A percentile compares a stretch with the other conserved stretches of the same genome.
These are phyloP conservation scores for Gasteruption jaculator DNA, from an alignment of 2,888 invertebrate species.

Conservation along the genomic window DNA sequence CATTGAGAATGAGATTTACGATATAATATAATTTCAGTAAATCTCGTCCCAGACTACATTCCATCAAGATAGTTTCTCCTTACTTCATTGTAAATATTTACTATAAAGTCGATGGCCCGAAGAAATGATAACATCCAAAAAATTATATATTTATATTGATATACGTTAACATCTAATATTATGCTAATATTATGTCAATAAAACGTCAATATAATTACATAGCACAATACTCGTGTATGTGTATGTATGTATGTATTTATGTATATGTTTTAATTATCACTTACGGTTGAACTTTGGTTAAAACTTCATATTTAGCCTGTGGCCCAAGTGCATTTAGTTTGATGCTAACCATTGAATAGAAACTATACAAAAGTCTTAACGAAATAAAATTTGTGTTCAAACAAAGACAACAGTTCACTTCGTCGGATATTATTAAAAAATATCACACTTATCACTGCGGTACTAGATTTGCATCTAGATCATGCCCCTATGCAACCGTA, in stretches of 20 bases:
- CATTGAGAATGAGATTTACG: too few relatives aligned
- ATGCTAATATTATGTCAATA: background rate
- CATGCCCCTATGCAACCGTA: too few relatives aligned
- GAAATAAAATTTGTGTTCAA: too few relatives aligned
- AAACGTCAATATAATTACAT: background rate
- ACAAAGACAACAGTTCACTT: too few relatives aligned
- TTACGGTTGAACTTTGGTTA: conserved; percentile 37
- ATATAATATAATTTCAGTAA: background rate
- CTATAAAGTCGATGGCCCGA: background rate
- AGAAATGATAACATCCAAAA: background rate
- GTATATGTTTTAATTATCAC: conserved; percentile 19
- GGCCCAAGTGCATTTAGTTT: conserved; percentile 38
- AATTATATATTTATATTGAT: background rate
- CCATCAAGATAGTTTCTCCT: background rate
- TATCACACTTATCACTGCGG: too few relatives aligned
- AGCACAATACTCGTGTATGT: conserved; percentile 1
- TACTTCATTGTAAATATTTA: background rate
- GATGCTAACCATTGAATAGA: conserved; percentile 39
- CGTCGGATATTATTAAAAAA: too few relatives aligned
- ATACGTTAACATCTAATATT: background rate
- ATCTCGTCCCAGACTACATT: too few relatives aligned
- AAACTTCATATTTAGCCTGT: conserved; percentile 38
- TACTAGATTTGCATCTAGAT: too few relatives aligned
- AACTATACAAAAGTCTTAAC: conserved; percentile 1
- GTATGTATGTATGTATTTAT: background rate